Evolutionary conservation across 53 echinoderm and acorn worm genomes (phyloP), one percentile per base, ranked within the genome.

Genomic region (Paracentrotus lividus): DNA sequence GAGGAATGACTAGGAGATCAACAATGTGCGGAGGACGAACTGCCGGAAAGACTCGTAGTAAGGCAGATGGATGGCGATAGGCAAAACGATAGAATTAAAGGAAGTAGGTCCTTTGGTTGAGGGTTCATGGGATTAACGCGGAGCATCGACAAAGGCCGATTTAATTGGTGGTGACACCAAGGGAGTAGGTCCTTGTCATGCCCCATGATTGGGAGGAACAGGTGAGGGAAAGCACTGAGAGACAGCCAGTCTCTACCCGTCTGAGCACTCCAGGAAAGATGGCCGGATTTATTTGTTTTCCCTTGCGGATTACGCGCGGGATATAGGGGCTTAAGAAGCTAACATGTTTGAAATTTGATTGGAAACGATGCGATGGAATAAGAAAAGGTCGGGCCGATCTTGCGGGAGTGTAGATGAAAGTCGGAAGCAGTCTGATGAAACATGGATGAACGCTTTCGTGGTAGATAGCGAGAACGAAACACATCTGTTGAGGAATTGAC

Each of bases 231-330:
- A 14, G 85, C 85, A 29, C 16, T 49, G 47, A 85, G 0, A 47
- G 72, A 36, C 72, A 72, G 40, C 36, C 18, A 72, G 72, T 32
- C 20, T 72, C 36, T 72, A 20, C 72, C 40, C 49, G 8, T 29
- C 24, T 21, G 85, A 47, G 47, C 85, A 29, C 47, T 85, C 85
- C 85, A 20, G 32, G 72, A 85, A 49, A 47, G 85, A 47, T 51
- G 85, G 29, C 85, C 47, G 85, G 85, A 85, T 51, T 85, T 85
- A 85, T 85, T 49, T 85, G 85, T 85, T 85, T 85, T 85, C 85
- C 85, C 85, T 49, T 12, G 47, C 16, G 47, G 47, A 72, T 72
- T 26, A 72, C 72, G 40, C 15, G 15, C 49, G 85, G 51, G 85
- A 85, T 85, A 9, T 31, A 13, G 51, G 26, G 85, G 85, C 85